These are phyloP conservation scores for Hymenopus coronatus DNA, from an alignment of 2,888 invertebrate species.

Conservation along the genomic window DNA sequence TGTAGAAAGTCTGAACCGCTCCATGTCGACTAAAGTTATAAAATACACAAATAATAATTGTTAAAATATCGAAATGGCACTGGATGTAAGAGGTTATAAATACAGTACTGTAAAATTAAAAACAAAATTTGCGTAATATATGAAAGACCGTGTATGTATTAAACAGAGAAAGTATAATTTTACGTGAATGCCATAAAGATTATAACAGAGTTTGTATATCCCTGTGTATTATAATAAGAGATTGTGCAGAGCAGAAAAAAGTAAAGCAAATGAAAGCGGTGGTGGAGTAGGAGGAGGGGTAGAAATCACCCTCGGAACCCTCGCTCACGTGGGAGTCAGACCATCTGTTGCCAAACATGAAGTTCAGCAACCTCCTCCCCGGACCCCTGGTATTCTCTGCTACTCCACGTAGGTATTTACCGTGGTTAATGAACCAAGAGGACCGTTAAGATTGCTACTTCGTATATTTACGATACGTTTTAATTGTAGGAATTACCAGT, in stretches of 20 bases:
- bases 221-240: neutral
- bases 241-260: neutral
- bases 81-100: no score
- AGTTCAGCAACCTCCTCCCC: neutral
- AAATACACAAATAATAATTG: no score
- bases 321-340: constrained; percentile 7
- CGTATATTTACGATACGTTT: constrained; percentile 4
- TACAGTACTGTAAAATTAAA: no score
- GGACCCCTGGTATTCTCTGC: neutral
- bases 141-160: no score
- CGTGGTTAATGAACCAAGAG: constrained; percentile 4
- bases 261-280: neutral
- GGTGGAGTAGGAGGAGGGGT: neutral
- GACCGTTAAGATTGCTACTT: neutral
- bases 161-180: no score
- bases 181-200: no score
- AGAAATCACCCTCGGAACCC: neutral
- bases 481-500: neutral
- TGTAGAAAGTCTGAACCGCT: no score
- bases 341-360: constrained; percentile 17
- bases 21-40: no score
- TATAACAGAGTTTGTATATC: neutral
- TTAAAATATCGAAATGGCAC: no score
- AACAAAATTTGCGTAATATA: no score
- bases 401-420: constrained; percentile 2